Evolutionary conservation across 2,797 vertebrate species (phyloP), one percentile per base, ranked within the genome.

Genomic region (Tenualosa ilisha): DNA sequence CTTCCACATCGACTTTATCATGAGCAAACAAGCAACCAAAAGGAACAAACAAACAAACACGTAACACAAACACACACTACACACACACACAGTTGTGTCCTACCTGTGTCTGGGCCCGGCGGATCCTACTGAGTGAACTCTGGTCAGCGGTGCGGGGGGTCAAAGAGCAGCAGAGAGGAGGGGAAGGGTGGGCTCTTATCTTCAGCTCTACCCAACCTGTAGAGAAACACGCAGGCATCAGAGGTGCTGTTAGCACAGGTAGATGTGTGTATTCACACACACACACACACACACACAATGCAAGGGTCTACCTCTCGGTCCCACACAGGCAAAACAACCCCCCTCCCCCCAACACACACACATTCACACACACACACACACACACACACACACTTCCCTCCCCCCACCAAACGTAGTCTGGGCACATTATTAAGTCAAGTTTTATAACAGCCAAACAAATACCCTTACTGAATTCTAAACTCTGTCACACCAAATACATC

Each of bases 121-220:
- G 31, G 68, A 31, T 40, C 13, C 15, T 31, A 40, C 9, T 37
- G 37, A 72, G 22, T 56, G 83, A 88, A 83, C 84, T 84, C 65
- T 84, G 84, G 56, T 81, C 83, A 59, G 63, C 31, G 56, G 54
- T 75, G 46, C 82, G 79, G 63, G 56, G 46, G 86, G 82, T 86
- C 86, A 89, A 87, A 87, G 86, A 87, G 51, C 86, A 40, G 50
- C 59, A 37, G 81, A 31, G 68, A 17, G 31, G 13, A 20, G 68
- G 37, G 22, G 63, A 12, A 17, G 43, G 51, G 7, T 5, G 26
- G 51, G 82, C 2, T 81, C n/a, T n/a, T 82, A 82, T 82, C 81
- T 82, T 5, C 51, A 31, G 63, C 12, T 12, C 63, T 65, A 56
- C 63, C 63, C n/a, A 26, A 31, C 61, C 61, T 63, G 61, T n/a